Conservation (phyloP, 2,113 vertebrate species). For the Protobothrops mucrosquamatus region DNA sequence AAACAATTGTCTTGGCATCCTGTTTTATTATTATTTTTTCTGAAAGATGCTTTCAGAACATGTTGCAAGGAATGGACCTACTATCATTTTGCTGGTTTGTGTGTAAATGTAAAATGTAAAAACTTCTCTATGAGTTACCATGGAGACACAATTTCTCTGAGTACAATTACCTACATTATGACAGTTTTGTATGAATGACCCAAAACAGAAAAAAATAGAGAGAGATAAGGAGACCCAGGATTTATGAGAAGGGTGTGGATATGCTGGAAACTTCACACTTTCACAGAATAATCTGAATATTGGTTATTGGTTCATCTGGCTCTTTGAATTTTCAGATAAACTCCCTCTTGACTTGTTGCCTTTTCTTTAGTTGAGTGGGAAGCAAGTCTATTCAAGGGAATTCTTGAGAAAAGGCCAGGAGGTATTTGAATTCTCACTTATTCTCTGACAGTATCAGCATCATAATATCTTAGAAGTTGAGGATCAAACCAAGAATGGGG, state of each 20-base stretch:
- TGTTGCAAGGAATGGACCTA: constrained; percentile 31
- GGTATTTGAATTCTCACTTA: background rate
- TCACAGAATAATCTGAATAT: background rate
- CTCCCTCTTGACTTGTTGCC: background rate
- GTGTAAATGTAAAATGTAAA: background rate
- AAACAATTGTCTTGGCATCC: background rate
- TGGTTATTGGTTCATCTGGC: background rate
- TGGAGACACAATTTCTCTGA: background rate
- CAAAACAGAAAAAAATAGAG: background rate
- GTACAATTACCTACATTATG: background rate
- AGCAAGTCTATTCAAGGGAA: background rate
- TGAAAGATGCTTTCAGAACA: constrained; percentile 22
- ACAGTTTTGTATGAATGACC: constrained; percentile 1
- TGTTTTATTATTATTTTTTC: constrained; percentile 7
- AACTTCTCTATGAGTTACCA: constrained; percentile 3
- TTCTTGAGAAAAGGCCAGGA: background rate
- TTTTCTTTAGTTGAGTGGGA: constrained; percentile 23
- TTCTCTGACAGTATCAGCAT: background rate
- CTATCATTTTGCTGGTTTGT: constrained; percentile 31
- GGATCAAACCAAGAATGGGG: background rate
- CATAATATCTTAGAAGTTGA: background rate
- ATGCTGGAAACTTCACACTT: background rate
- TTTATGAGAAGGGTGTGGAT: background rate
- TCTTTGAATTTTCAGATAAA: background rate
- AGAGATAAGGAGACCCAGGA: too few relatives aligned